Conservation (phyloP, 2,113 vertebrate species). For the Sus scrofa region T2T-Sscrofa CM000812.6:112184001-112184500, state of each 20-base stretch:
- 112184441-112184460: background rate
- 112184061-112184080: background rate
- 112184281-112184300: background rate
- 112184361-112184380: background rate
- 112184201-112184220: background rate
- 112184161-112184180: background rate
- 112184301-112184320: background rate
- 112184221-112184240: background rate
- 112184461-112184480: background rate
- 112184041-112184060: fast-evolving
- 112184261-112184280: background rate
- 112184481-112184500: background rate
- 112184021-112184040: background rate
- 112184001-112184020: background rate
- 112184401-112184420: background rate
- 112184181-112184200: fast-evolving
- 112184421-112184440: background rate
- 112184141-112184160: background rate
- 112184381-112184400: background rate
- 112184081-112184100: background rate
- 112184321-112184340: background rate
- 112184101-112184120: background rate
- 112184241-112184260: background rate
- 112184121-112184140: no score
- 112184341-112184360: background rate